phyloP scores from a whole-genome alignment of 2,113 vertebrate genomes.

The Cyprinodon variegatus region DNA sequence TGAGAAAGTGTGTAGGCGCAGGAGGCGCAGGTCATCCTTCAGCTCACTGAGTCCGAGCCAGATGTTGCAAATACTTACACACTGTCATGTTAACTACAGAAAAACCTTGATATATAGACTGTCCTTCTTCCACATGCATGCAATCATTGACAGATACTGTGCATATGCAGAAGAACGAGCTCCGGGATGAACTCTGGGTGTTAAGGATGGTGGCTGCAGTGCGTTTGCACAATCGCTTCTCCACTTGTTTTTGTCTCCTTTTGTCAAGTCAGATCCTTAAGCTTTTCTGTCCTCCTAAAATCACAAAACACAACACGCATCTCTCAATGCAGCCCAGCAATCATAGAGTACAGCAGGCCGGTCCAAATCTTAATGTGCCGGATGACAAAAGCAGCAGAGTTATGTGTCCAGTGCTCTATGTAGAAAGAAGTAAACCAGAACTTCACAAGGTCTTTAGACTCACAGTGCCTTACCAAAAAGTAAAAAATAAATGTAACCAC shows the following conservation, averaged over 20 bases:
- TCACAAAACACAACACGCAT: slow-evolving; percentile 13
- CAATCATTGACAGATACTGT: slow-evolving; percentile 42
- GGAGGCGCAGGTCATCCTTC: slow-evolving; percentile 69
- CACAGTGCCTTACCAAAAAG: not conserved
- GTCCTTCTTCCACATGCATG: slow-evolving; percentile 47
- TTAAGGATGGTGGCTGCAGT: slow-evolving; percentile 46
- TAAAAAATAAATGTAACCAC: not conserved
- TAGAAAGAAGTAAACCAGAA: slow-evolving; percentile 5
- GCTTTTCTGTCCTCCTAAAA: slow-evolving; percentile 44
- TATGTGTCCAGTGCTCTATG: slow-evolving; percentile 1
- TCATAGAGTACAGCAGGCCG: slow-evolving; percentile 29
- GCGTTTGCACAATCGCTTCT: slow-evolving; percentile 8
- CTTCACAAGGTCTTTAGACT: slow-evolving; percentile 9
- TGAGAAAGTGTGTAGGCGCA: slow-evolving; percentile 60
- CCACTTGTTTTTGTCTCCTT: slow-evolving; percentile 52
- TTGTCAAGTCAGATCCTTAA: slow-evolving; percentile 44
- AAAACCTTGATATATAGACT: slow-evolving; percentile 36
- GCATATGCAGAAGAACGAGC: slow-evolving; percentile 28
- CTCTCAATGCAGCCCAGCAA: slow-evolving; percentile 43
- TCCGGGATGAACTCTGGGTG: slow-evolving; percentile 35
- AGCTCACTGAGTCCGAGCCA: slow-evolving; percentile 63
- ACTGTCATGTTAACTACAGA: slow-evolving; percentile 28
- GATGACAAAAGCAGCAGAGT: slow-evolving; percentile 26
- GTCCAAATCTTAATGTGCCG: slow-evolving; percentile 21
- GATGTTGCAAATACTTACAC: slow-evolving; percentile 60